Conservation (phyloP, 2,888 invertebrate genomes). For the Eilema caniola region DNA sequence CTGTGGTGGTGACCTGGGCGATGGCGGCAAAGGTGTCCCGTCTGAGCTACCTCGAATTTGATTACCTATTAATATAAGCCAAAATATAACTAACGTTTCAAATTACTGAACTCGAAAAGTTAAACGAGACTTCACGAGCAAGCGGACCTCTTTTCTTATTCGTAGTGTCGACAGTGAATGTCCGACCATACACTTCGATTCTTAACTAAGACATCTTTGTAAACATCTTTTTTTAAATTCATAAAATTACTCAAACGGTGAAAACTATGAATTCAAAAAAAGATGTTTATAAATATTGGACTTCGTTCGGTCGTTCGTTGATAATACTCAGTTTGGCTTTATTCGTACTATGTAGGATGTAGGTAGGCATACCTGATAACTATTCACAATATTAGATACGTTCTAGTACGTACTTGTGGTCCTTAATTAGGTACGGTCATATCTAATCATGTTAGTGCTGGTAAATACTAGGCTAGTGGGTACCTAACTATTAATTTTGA, state of each 20-base stretch:
- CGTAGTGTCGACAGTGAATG: too few relatives aligned
- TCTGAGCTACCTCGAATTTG: too few relatives aligned
- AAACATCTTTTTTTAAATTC: too few relatives aligned
- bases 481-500: neutral
- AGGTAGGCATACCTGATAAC: neutral
- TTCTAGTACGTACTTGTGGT: neutral
- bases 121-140: too few relatives aligned
- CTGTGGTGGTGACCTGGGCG: too few relatives aligned
- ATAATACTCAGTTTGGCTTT: neutral
- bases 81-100: too few relatives aligned
- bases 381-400: neutral
- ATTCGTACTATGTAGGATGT: neutral
- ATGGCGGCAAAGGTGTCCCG: too few relatives aligned
- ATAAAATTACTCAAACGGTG: neutral
- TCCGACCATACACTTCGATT: too few relatives aligned
- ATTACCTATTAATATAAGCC: too few relatives aligned
- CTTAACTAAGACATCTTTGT: too few relatives aligned
- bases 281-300: neutral
- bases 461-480: neutral
- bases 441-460: neutral
- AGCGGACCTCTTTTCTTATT: too few relatives aligned
- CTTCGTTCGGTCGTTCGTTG: neutral
- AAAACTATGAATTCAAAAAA: neutral
- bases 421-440: neutral
- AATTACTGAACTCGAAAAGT: too few relatives aligned